Base-by-base conservation (phyloP, 2,113 vertebrate genomes). In the Crocuta crocuta region DNA sequence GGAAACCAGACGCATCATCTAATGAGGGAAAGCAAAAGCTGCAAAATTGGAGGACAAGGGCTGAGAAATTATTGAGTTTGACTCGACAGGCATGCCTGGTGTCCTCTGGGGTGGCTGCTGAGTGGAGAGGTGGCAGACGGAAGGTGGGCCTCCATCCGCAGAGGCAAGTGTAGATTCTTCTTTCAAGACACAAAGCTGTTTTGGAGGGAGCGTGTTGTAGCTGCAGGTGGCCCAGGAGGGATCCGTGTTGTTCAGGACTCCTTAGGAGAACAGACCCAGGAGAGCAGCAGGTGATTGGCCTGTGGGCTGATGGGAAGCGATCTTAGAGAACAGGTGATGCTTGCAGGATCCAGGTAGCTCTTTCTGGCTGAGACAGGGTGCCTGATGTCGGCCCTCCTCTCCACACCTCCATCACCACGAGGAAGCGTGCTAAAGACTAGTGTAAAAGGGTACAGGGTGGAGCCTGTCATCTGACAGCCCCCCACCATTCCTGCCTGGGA, bases 351-450 rank as follows among this genome's bases (percentile, higher is more conserved):
- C 48, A 58, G 61, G 39, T 10, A 81, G 65, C 50, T 6, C 28
- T 74, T 45, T 39, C 53, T 80, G 21, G 31, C 26, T 55, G 17
- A n/a, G 70, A 63, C 43, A 7, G 17, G 1, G 11, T 12, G 83
- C 16, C 79, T 17, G 26, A 23, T 7, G 9, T 48, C 3, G 2
- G 35, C n/a, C 9, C 50, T 83, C 31, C 10, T 78, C 1, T 79
- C 17, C 0, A 2, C 5, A 19, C 31, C 58, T 89, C 19, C 26
- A 1, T 33, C 9, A 2, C 45, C 13, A 31, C 1, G 2, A 85
- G 48, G 1, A 9, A n/a, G 35, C 11, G 0, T 21, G 19, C 10
- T 24, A 24, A 55, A 71, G 43, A 45, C 31, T 28, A 16, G 39
- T 43, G 28, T 43, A 26, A 71, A 55, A 35, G 81, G 35, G 63